These are phyloP conservation scores for Catostomus latipinnis DNA, from an alignment of 2,797 vertebrate species.

Conservation along the genomic window DNA sequence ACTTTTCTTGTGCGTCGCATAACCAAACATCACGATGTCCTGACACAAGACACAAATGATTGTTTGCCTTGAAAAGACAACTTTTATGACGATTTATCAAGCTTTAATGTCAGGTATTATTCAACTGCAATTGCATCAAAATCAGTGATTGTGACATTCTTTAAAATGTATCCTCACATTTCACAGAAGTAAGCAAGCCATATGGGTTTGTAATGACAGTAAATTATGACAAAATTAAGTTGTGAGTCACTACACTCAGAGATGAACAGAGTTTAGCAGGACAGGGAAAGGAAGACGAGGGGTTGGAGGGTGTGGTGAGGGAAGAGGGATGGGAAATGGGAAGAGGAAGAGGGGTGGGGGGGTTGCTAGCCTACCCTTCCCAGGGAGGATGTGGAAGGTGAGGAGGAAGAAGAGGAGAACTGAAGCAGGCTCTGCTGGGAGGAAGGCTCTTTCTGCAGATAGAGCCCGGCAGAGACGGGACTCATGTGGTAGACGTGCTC, in stretches of 20 bases:
- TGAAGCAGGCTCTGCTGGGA: constrained; percentile 82
- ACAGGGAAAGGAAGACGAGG: constrained; percentile 44
- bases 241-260: neutral
- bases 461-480: constrained; percentile 81
- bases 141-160: too few relatives aligned
- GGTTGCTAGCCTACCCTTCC: constrained; percentile 85
- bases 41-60: too few relatives aligned
- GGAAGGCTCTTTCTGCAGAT: constrained; percentile 84
- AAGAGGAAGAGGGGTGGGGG: constrained; percentile 56
- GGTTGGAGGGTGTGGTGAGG: constrained; percentile 10
- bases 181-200: too few relatives aligned
- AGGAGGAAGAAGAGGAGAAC: constrained; percentile 85
- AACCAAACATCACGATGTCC: too few relatives aligned
- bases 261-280: constrained; percentile 32
- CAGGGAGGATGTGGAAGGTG: constrained; percentile 86
- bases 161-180: too few relatives aligned
- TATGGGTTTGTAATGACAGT: too few relatives aligned
- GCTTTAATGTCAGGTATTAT: too few relatives aligned
- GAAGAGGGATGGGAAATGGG: constrained; percentile 34
- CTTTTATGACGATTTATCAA: too few relatives aligned
- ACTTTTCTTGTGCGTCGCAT: too few relatives aligned
- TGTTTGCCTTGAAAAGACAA: too few relatives aligned
- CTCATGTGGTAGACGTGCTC: constrained; percentile 89
- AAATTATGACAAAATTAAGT: neutral
- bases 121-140: too few relatives aligned